Conservation (phyloP, 2,797 vertebrate genomes). For the Esox masquinongy region DNA sequence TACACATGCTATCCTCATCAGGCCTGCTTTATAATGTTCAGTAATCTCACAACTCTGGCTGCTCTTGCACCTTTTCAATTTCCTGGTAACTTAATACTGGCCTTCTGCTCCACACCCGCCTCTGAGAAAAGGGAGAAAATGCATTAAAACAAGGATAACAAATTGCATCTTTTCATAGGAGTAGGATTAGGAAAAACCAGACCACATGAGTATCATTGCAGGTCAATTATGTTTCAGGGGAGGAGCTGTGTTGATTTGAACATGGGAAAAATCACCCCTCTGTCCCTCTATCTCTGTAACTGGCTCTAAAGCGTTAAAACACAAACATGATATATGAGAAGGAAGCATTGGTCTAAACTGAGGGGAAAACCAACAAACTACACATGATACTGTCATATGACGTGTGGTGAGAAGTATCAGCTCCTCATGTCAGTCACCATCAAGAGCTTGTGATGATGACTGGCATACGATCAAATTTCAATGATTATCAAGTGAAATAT, state of each 20-base stretch:
- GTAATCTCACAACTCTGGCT: slow-evolving; percentile 70
- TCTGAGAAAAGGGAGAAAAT: slow-evolving; percentile 17
- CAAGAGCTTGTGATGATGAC: no score
- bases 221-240: neutral
- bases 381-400: no score
- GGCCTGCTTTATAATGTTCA: slow-evolving; percentile 55
- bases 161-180: slow-evolving; percentile 65
- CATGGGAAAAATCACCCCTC: neutral
- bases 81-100: slow-evolving; percentile 73
- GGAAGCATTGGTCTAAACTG: no score
- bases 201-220: slow-evolving; percentile 39
- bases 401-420: no score
- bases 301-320: no score
- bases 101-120: slow-evolving; percentile 60
- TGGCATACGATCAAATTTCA: no score
- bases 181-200: slow-evolving; percentile 59
- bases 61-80: slow-evolving; percentile 75
- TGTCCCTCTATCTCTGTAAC: no score
- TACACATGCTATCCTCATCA: slow-evolving; percentile 73
- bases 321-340: no score
- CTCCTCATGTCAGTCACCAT: no score
- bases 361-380: no score
- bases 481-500: no score
- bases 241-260: neutral
- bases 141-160: slow-evolving; percentile 45